Base-by-base conservation (phyloP, 1,140 invertebrate genomes). In the Lucilia sericata region DNA sequence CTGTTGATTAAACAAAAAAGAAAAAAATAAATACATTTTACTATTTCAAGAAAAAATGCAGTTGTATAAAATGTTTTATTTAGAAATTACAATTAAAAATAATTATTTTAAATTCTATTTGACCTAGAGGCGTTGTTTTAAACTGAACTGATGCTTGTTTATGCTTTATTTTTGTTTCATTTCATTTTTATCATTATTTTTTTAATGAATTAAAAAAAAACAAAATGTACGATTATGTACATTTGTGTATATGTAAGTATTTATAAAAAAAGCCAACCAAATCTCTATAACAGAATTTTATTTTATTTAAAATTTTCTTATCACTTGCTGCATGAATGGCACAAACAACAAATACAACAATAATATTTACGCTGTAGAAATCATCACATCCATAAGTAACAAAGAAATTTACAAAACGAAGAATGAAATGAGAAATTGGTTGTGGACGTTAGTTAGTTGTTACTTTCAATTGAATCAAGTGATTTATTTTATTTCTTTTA, bases 91-190 rank as follows among this genome's bases (percentile, higher is more conserved):
- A 70, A 70, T 25, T 7, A 8, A 70, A 70, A 70, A 19, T 70
- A 70, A 25, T 70, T 70, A 70, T 70, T 70, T 70, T 1, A 21
- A 70, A 21, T 70, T 70, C 25, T 2, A 49, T 19, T 78, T 36
- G 75, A 78, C 42, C 75, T 78, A 78, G 75, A 78, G 75, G 75
- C 75, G 75, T 80, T 80, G 42, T 80, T 80, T 30, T 80, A 13
- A 47, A 47, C 17, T 47, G 34, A 42, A 42, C 75, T 78, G 36
- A 42, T 78, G 75, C 13, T 78, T 78, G 5, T 19, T 78, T 36
- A 78, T 70, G 19, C n/a, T 70, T 70, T 70, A 70, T 70, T 70
- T 30, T 70, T 25, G 65, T 70, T 70, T 70, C 9, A 70, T 70
- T 70, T 70, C 55, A n/a, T 60, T 70, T 70, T 70, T 70, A 70